A percentile compares a stretch with the other conserved stretches of the same genome.
phyloP scores from a whole-genome alignment of 2,797 vertebrate species.

The Centropyge bicolor region DNA sequence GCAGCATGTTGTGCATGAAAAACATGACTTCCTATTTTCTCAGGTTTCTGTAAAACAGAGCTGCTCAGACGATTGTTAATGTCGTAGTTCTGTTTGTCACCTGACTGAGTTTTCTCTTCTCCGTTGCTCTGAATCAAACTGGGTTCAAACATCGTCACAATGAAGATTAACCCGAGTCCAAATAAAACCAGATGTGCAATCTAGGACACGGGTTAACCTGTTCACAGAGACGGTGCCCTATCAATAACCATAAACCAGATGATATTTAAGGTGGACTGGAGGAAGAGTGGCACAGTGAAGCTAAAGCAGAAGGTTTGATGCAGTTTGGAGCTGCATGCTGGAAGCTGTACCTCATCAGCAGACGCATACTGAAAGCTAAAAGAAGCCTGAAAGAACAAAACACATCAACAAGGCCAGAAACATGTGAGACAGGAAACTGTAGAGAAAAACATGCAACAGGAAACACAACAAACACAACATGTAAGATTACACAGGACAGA shows the following conservation, averaged over 20 bases:
- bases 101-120: neutral
- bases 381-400: constrained; percentile 85
- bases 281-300: constrained; percentile 65
- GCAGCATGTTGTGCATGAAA: constrained; percentile 44
- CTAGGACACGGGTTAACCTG: neutral
- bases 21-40: constrained; percentile 21
- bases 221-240: neutral
- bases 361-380: constrained; percentile 85
- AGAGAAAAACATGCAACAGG: constrained; percentile 35
- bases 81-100: neutral
- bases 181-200: neutral
- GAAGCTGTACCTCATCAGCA: constrained; percentile 84
- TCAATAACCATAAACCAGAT: neutral
- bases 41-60: neutral
- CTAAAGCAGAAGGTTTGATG: constrained; percentile 75
- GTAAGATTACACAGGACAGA: neutral
- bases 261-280: constrained; percentile 30
- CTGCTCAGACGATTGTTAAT: neutral
- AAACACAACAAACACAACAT: constrained; percentile 12
- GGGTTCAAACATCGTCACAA: neutral
- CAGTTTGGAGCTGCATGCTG: constrained; percentile 75
- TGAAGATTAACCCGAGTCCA: neutral
- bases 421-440: constrained; percentile 35
- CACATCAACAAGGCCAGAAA: constrained; percentile 75
- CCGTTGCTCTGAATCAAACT: neutral